These are phyloP conservation scores for Eulemur rubriventer DNA, from an alignment of 2,797 vertebrate genomes.

Conservation along the genomic window DNA sequence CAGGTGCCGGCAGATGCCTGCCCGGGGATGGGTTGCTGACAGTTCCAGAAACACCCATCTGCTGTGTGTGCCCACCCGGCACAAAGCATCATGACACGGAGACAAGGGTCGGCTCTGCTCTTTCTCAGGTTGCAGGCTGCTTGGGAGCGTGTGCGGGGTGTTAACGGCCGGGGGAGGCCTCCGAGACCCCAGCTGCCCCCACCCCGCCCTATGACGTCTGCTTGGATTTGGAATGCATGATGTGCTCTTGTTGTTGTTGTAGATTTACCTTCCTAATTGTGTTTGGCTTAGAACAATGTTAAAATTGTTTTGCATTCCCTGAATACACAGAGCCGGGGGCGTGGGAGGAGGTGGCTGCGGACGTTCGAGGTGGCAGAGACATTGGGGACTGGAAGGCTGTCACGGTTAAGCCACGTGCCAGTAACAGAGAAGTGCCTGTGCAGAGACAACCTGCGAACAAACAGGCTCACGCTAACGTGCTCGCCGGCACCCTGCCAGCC, in stretches of 20 bases:
- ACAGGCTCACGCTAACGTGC: accelerated
- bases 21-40: background rate
- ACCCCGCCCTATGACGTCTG: background rate
- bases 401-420: background rate
- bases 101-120: background rate
- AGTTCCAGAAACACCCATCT: background rate
- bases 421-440: background rate
- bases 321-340: background rate
- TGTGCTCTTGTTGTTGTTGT: background rate
- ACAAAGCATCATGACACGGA: background rate
- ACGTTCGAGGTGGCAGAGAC: background rate
- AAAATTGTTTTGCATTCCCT: slow-evolving; percentile 15
- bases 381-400: background rate
- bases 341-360: slow-evolving; percentile 41
- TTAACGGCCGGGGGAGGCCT: accelerated
- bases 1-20: background rate
- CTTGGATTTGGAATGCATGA: background rate
- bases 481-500: accelerated
- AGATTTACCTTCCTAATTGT: slow-evolving; percentile 37
- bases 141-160: accelerated
- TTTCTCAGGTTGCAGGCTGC: background rate
- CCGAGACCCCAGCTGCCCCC: accelerated
- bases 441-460: background rate
- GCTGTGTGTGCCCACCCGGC: background rate
- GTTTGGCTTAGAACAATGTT: slow-evolving; percentile 50